Base-by-base conservation (phyloP, 1,140 invertebrate genomes). In the Ips typographus region DNA sequence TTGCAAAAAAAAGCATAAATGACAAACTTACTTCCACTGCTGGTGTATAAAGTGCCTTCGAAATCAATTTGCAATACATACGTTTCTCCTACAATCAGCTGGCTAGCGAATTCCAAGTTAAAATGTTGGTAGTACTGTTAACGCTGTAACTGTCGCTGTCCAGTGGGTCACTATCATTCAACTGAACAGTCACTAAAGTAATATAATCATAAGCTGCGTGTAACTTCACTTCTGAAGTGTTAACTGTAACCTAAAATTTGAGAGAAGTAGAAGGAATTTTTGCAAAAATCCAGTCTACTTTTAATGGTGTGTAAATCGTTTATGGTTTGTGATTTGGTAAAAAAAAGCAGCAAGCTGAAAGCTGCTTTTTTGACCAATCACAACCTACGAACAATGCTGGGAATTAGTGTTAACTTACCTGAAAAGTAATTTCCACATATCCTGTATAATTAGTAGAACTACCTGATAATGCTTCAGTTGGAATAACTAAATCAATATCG, bases 141-240 rank as follows among this genome's bases (percentile, higher is more conserved):
- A 65, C 55, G 37, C 40, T 47, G 36, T 57, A 65, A 38, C 22
- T 37, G 2, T 51, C 44, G n/a, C 3, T 42, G n/a, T 38, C 39
- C 37, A 65, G 40, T 8, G 42, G 7, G 2, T 43, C 42, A 8
- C 44, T 36, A 47, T 56, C 40, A 7, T 65, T 41, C 38, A 65
- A 39, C 37, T 65, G 64, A 39, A 65, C 37, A 2, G 53, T 37
- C 41, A 65, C 2, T 5, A 65, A 22, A 3, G n/a, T 8, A 40
- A 65, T 65, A 39, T 65, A 22, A 8, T 22, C 38, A 0, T 5
- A 39, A n/a, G 5, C 7, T 38, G 53, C 40, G 22, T 65, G 64
- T 36, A 65, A 43, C 39, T 65, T 65, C 4, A 65, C 53, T 58
- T 65, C 64, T 7, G 8, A 6, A 8, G 64, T 65, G 5, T 44